Conservation (phyloP, 2,888 invertebrate genomes). For the Tachina lurida region DNA sequence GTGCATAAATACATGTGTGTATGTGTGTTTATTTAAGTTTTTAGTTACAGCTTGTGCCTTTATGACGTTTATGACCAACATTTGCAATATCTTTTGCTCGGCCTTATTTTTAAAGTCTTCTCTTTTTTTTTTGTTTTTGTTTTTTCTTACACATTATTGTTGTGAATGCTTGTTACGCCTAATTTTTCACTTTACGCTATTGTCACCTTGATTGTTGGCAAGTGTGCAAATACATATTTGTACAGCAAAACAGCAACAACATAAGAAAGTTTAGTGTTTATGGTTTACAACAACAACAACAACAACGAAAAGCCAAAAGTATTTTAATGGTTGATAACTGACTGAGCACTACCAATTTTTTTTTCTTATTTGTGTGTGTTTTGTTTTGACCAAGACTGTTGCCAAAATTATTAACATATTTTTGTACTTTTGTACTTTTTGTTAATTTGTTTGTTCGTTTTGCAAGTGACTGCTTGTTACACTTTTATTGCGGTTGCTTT, state of each 20-base stretch:
- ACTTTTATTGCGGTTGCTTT: conserved; percentile 37
- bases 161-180: conserved; percentile 64
- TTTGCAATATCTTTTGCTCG: conserved; percentile 30
- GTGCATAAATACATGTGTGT: conserved; percentile 20
- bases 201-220: conserved; percentile 70
- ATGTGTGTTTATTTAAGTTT: neutral
- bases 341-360: conserved; percentile 44
- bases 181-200: conserved; percentile 67
- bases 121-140: neutral
- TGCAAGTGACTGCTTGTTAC: conserved; percentile 44
- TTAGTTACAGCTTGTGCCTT: conserved; percentile 64
- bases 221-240: conserved; percentile 32
- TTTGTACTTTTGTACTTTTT: conserved; percentile 45
- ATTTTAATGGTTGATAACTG: conserved; percentile 59
- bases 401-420: conserved; percentile 72
- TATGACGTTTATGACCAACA: conserved; percentile 64
- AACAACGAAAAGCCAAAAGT: neutral
- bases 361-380: conserved; percentile 8
- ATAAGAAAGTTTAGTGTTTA: conserved; percentile 34
- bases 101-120: neutral
- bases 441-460: conserved; percentile 30
- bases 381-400: conserved; percentile 44
- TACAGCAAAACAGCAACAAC: conserved; percentile 34
- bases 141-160: neutral
- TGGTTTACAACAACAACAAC: conserved; percentile 21